Conservation (phyloP, 2,888 invertebrate genomes). For the Agrotis exclamationis region DNA sequence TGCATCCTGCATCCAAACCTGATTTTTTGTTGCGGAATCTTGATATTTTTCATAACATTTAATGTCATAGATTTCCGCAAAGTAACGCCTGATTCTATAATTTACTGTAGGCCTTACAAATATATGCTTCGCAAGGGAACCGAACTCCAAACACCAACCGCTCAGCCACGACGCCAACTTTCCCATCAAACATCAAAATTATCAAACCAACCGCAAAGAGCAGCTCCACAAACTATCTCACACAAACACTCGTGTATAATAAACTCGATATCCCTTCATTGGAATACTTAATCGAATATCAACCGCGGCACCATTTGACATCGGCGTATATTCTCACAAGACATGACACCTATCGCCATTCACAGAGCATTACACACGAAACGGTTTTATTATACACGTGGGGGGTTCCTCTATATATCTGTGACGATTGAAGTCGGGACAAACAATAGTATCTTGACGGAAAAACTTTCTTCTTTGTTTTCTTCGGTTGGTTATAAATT, state of each 20-base stretch:
- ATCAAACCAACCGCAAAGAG: neutral
- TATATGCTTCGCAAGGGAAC: too few relatives aligned
- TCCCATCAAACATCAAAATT: too few relatives aligned
- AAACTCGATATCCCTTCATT: slow-evolving; percentile 20
- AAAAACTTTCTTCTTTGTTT: neutral
- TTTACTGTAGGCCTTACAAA: too few relatives aligned
- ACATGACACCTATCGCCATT: slow-evolving; percentile 58
- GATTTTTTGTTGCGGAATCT: too few relatives aligned
- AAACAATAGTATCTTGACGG: neutral
- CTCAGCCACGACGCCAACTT: too few relatives aligned
- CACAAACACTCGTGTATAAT: slow-evolving; percentile 8
- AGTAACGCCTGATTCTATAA: too few relatives aligned
- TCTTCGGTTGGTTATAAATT: neutral
- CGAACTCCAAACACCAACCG: too few relatives aligned
- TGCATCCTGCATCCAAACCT: too few relatives aligned
- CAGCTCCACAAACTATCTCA: neutral
- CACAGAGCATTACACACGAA: slow-evolving; percentile 51
- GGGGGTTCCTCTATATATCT: slow-evolving; percentile 22
- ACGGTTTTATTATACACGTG: slow-evolving; percentile 43
- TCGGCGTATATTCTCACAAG: slow-evolving; percentile 55
- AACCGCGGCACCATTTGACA: slow-evolving; percentile 48
- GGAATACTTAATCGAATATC: slow-evolving; percentile 65
- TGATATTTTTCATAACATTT: too few relatives aligned
- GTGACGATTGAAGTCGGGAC: neutral
- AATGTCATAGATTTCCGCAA: too few relatives aligned